phyloP scores from a whole-genome alignment of 1,140 invertebrate genomes.

The Cherax quadricarinatus region DNA sequence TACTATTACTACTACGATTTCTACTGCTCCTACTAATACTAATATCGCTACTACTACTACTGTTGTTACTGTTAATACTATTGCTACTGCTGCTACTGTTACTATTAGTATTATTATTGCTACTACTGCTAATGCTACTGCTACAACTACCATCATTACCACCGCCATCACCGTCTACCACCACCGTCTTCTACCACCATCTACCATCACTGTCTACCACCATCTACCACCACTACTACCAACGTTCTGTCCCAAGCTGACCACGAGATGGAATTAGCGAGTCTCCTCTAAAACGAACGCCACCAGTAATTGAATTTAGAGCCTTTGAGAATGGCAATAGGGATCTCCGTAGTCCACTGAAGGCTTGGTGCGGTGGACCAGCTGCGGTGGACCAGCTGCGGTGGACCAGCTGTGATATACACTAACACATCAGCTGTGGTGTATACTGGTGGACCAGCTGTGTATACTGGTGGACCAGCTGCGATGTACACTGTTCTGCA shows the following conservation, averaged over 20 bases:
- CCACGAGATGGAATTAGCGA: constrained; percentile 63
- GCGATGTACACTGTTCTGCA: not conserved
- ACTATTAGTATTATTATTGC: not conserved
- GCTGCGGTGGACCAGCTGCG: not conserved
- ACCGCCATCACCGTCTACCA: not conserved
- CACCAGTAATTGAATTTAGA: constrained; percentile 67
- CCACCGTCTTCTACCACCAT: not conserved
- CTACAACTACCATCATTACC: not conserved
- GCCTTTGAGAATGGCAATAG: constrained; percentile 69
- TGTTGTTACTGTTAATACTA: not conserved
- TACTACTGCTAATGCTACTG: not conserved
- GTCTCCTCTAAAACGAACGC: constrained; percentile 65
- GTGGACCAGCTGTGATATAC: not conserved
- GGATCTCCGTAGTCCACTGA: constrained; percentile 59
- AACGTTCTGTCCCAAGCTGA: constrained; percentile 48
- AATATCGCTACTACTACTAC: not conserved
- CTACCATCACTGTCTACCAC: not conserved
- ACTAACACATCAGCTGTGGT: not conserved
- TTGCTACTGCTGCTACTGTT: not conserved
- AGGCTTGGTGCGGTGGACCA: constrained; percentile 24
- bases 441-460: not conserved
- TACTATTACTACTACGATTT: not conserved
- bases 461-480: not conserved
- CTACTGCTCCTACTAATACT: not conserved
- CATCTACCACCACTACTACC: not conserved